Base-by-base conservation (phyloP, 2,113 vertebrate genomes). In the Erinaceus europaeus region DNA sequence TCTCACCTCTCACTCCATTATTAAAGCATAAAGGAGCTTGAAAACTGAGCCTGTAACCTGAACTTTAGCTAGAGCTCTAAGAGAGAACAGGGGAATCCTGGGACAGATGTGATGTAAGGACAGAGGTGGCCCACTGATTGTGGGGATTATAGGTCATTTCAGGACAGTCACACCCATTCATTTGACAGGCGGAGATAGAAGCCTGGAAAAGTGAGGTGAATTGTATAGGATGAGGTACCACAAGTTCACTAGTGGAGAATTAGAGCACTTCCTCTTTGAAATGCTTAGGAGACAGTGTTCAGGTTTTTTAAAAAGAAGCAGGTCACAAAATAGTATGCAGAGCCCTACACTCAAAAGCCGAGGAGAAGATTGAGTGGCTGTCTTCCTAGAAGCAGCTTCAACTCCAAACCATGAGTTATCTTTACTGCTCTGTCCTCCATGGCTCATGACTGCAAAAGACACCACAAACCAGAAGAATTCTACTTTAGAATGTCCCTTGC, bases 1-100 rank as follows among this genome's bases (percentile, higher is more conserved):
- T 78, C 42, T 84, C 42, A 46, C 27, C 61, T 57, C 48, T 57
- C 32, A 46, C 59, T 91, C 84, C 40, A 29, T 81, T 69, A 65
- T 64, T 73, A 57, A 84, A 77, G 46, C 91, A n/a, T 50, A 34
- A 17, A 67, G 77, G 59, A 81, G 27, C 76, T 78, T 72, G 91
- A 69, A 86, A 83, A 46, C 61, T 0, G 0, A 85, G 62, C 23
- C 79, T 0, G 68, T 36, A 71, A 80, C 75, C 44, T 75, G 88
- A 94, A 72, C 72, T 75, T 48, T 42, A 14, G 57, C 38, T 62
- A 3, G 21, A 10, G 32, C 40, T 11, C 17, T 9, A 7, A 5
- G 32, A 27, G n/a, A n/a, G n/a, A n/a, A n/a, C n/a, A n/a, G n/a
- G n/a, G n/a, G n/a, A n/a, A n/a, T n/a, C n/a, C 48, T 69, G 20